Evolutionary conservation across 1,140 invertebrate genomes (phyloP).

Genomic region (Trichogramma pretiosum): DNA sequence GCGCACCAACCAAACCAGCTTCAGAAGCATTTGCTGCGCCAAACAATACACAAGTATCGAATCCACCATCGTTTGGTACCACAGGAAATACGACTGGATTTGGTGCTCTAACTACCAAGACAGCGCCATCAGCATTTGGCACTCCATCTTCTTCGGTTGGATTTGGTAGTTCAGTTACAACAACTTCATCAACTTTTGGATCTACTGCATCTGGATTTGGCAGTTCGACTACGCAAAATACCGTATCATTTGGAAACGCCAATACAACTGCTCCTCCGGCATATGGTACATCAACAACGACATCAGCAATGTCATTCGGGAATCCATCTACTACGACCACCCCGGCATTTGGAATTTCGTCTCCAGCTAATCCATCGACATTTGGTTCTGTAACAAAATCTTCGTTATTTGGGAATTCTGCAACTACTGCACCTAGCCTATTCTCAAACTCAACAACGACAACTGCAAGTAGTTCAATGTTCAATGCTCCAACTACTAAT

Average conservation of each 20-base stretch:
- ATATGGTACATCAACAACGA: not conserved
- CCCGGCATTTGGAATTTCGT: slow-evolving; percentile 12
- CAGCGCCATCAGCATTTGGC: not conserved
- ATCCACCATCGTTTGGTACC: not conserved
- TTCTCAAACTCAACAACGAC: slow-evolving; percentile 7
- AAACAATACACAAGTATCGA: no score
- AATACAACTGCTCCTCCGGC: not conserved
- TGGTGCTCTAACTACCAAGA: no score
- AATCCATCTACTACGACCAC: slow-evolving; percentile 4
- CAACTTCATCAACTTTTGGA: slow-evolving; percentile 5
- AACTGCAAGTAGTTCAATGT: slow-evolving; percentile 1
- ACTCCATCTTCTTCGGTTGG: slow-evolving; percentile 1
- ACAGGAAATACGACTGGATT: slow-evolving; percentile 19
- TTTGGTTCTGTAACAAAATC: slow-evolving; percentile 16
- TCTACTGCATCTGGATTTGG: slow-evolving; percentile 6
- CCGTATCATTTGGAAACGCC: not conserved
- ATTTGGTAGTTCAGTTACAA: not conserved
- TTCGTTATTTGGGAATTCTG: not conserved
- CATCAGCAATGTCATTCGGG: slow-evolving; percentile 2
- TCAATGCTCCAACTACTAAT: slow-evolving; percentile 4
- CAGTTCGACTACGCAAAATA: not conserved
- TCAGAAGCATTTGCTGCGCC: not conserved
- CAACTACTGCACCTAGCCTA: slow-evolving; percentile 13
- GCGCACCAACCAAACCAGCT: not conserved
- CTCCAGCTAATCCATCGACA: not conserved